Base-by-base conservation (phyloP, 1,140 invertebrate species). In the Bradysia coprophila region DNA sequence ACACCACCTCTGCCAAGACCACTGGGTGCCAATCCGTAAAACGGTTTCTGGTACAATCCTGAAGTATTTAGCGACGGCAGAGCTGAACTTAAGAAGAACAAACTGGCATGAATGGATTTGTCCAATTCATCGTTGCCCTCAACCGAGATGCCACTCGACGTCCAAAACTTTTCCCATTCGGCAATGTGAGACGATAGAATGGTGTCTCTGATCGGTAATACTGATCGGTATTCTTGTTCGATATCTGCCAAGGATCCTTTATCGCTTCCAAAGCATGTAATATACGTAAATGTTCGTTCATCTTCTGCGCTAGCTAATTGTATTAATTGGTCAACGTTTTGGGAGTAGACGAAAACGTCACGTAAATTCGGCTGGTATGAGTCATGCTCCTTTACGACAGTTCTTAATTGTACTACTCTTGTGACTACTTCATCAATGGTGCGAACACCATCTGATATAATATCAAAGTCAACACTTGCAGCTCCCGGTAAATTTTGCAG, bases 1-100 rank as follows among this genome's bases (percentile, higher is more conserved):
- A 28, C 13, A n/a, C 40, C 60, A 3, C 69, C 69, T 44, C 68
- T 59, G 1, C 67, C 66, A 34, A 73, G 45, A 9, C 70, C 68
- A 1, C 66, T 66, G 9, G 70, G 70, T 50, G 69, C 71, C 1
- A 72, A 49, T 0, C 70, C 70, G 43, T 51, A 69, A 47, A 28
- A 28, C 6, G 24, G 24, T 8, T 28, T 8, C 13, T 6, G 24
- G 13, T 28, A 8, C 13, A 5, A 5, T 36, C 4, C 5, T 10
- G n/a, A 21, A 11, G 38, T 22, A 22, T 23, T 39, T 21, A 39
- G 21, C 13, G 38, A 39, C 11, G 38, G 38, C 20, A 39, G n/a
- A 18, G 38, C 9, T 22, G 38, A 39, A 4, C 21, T 4, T 6
- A 39, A 23, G 5, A 11, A 21, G 21, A 21, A 39, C 21, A 39